Evolutionary conservation across 2,888 invertebrate species (phyloP), one percentile per base, ranked within the genome.

Genomic region (Macrophya annulata): DNA sequence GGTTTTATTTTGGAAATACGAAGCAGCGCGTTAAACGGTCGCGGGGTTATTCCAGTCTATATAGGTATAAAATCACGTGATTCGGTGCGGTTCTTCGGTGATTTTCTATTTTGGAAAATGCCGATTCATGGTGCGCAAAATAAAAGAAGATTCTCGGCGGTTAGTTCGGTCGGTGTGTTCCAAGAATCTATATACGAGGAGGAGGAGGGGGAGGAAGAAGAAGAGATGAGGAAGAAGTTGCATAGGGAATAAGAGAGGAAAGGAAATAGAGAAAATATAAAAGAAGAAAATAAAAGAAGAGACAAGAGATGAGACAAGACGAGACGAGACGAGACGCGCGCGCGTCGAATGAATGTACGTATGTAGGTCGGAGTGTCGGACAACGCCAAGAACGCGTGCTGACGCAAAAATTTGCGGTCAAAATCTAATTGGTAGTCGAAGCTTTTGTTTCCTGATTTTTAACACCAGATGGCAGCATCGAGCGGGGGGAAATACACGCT

Each of bases 141-240:
- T 17, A 84, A 72, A 40, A 21, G 25, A 77, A 25, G 72, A 62
- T 62, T 31, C 62, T 21, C 4, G 55, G 51, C 25, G 48, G 45
- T 5, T 43, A 43, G 25, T 1, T 10, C 74, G 79, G 17, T 40
- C 25, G 82, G n/a, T n/a, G 8, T 37, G n/a, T 37, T 84, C 62
- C 31, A 76, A 79, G 55, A 76, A 84, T 45, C 17, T 37, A 15
- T 31, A 6, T 6, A 37, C 15, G 68, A 68, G 17, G n/a, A 12
- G 77, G 65, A 84, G 82, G 72, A 84, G 84, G 82, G 86, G 86
- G 81, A 85, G 86, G 85, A 85, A 81, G 79, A 79, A 71, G 85
- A 82, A 79, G 84, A 83, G 85, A 87, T 87, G 84, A 76, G 74
- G 55, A 55, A 45, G 68, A 51, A 85, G 62, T 10, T 21, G 9